Evolutionary conservation across 1,140 invertebrate genomes (phyloP).

Genomic region (Drosophila equinoxialis): DNA sequence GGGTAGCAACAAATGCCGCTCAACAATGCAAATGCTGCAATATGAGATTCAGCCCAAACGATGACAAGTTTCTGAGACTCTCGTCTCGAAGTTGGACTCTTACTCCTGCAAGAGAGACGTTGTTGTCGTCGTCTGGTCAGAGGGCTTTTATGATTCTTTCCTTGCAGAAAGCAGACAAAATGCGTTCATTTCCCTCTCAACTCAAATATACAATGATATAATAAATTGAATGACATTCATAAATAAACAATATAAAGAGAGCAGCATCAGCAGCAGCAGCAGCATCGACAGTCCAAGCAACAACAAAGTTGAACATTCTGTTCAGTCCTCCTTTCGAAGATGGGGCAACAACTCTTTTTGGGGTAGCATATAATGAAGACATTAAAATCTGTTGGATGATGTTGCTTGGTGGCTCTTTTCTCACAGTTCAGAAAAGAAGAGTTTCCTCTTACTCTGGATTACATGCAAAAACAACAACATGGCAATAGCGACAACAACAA

Average conservation of each 20-base stretch:
- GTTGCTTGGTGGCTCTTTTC: constrained; percentile 27
- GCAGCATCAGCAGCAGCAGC: constrained; percentile 2
- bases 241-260: constrained; percentile 75
- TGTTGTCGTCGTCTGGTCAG: constrained; percentile 56
- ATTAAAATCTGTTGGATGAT: constrained; percentile 48
- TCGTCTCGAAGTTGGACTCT: neutral
- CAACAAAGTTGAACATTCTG: too few species aligned
- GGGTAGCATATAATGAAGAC: constrained; percentile 69
- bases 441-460: constrained; percentile 32
- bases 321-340: neutral
- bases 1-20: neutral
- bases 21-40: neutral
- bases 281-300: neutral
- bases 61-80: constrained; percentile 46
- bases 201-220: constrained; percentile 81
- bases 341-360: constrained; percentile 28
- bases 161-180: constrained; percentile 48
- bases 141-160: constrained; percentile 48
- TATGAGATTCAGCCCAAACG: constrained; percentile 18
- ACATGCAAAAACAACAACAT: constrained; percentile 72
- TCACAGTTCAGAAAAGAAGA: constrained; percentile 28
- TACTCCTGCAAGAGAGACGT: constrained; percentile 56
- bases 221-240: constrained; percentile 82
- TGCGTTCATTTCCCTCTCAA: constrained; percentile 80
- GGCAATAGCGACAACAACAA: constrained; percentile 54